Evolutionary conservation across 1,140 invertebrate genomes (phyloP).

Genomic region (Drosophila nebulosa): DNA sequence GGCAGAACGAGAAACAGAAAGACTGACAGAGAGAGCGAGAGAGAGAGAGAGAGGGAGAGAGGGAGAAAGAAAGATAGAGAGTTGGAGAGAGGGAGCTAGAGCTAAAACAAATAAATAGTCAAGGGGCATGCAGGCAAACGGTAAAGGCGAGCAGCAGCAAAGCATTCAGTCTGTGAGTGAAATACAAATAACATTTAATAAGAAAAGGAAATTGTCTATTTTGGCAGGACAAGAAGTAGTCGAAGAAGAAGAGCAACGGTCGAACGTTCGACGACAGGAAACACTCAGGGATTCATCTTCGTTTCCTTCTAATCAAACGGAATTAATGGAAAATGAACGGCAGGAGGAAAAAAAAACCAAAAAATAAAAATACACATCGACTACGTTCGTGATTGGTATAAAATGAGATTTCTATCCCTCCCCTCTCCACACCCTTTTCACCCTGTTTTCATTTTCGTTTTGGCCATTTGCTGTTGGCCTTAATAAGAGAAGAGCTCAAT

Average conservation of each 20-base stretch:
- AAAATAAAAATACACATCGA: conserved; percentile 16
- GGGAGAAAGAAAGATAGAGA: conserved; percentile 8
- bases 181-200: conserved; percentile 79
- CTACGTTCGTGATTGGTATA: conserved; percentile 41
- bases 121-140: conserved; percentile 42
- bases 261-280: conserved; percentile 30
- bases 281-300: neutral
- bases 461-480: neutral
- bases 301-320: conserved; percentile 56
- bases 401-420: conserved; percentile 34
- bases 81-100: conserved; percentile 16
- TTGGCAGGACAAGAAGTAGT: conserved; percentile 23
- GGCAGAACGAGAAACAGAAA: neutral
- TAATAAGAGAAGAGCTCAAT: conserved; percentile 6
- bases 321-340: conserved; percentile 52
- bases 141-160: neutral
- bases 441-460: neutral
- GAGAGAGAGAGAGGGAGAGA: neutral
- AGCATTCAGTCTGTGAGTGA: conserved; percentile 60
- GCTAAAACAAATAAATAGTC: conserved; percentile 72
- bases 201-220: conserved; percentile 78
- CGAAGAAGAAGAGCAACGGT: neutral
- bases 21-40: neutral
- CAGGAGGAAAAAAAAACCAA: conserved; percentile 5
- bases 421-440: too few relatives aligned